Conservation (phyloP, 2,113 vertebrate species). For the Ameiurus melas region DNA sequence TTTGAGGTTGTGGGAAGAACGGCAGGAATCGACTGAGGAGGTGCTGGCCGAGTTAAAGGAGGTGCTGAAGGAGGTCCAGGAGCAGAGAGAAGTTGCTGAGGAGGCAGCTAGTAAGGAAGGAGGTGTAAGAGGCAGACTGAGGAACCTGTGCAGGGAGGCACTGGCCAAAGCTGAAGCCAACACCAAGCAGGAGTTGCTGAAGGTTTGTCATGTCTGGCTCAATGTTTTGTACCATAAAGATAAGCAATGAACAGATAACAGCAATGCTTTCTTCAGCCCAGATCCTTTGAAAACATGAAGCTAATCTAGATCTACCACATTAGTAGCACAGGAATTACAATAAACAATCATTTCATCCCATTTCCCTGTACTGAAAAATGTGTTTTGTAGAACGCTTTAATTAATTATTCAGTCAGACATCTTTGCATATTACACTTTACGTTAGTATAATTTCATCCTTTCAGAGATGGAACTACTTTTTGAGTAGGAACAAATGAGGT, state of each 20-base stretch:
- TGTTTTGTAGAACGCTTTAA: neutral
- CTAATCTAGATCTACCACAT: too few species aligned
- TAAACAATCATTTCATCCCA: neutral
- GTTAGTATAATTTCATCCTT: neutral
- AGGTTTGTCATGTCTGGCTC: constrained; percentile 68
- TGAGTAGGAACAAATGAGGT: neutral
- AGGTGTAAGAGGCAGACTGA: constrained; percentile 33
- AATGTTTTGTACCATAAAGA: neutral
- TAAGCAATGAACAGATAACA: neutral
- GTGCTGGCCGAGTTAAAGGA: constrained; percentile 71
- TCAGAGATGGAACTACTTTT: neutral
- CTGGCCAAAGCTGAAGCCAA: constrained; percentile 66
- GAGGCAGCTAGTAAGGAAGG: constrained; percentile 49
- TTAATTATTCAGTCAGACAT: neutral
- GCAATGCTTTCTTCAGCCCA: neutral
- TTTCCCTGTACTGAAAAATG: neutral
- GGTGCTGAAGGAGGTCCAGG: constrained; percentile 72
- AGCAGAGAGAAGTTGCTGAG: constrained; percentile 53
- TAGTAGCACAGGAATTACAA: too few species aligned
- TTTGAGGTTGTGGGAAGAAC: constrained; percentile 63
- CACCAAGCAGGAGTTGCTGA: constrained; percentile 71
- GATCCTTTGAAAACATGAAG: neutral
- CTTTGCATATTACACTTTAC: neutral
- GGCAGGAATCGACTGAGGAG: constrained; percentile 68
- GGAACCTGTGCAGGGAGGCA: constrained; percentile 68